These are phyloP conservation scores for Buceros bicornis DNA, from an alignment of 2,797 vertebrate genomes.

Conservation along the genomic window DNA sequence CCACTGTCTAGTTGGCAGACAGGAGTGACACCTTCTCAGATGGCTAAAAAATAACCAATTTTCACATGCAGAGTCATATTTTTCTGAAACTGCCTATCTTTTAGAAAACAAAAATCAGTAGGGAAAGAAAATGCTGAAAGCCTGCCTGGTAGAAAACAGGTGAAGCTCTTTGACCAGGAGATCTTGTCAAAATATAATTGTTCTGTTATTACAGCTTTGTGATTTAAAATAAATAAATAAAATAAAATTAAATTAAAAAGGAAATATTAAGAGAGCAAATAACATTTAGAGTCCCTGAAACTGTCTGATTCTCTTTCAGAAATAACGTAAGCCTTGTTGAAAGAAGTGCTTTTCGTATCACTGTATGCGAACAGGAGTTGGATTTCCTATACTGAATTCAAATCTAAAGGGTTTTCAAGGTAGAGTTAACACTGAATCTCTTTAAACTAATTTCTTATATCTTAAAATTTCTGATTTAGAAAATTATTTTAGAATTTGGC, in stretches of 20 bases:
- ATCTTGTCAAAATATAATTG: neutral
- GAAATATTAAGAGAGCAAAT: neutral
- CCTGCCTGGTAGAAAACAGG: neutral
- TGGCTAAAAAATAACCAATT: neutral
- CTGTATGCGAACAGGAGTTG: neutral
- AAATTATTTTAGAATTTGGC: neutral
- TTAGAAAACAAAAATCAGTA: neutral
- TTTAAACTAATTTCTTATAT: neutral
- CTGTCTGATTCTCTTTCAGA: neutral
- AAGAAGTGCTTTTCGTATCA: neutral
- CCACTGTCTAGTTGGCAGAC: neutral
- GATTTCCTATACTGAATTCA: neutral
- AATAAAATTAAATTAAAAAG: neutral
- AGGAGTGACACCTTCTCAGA: neutral
- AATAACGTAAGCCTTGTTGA: neutral
- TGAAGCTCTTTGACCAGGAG: neutral
- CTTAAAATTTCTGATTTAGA: neutral
- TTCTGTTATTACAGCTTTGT: neutral
- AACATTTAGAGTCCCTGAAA: neutral
- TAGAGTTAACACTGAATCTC: neutral
- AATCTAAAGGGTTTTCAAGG: neutral
- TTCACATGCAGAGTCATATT: neutral
- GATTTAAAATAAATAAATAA: neutral
- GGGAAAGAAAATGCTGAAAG: neutral
- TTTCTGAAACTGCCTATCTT: neutral